phyloP scores from a whole-genome alignment of 1,140 invertebrate genomes.

The Thalassaphorura encarpata region DNA sequence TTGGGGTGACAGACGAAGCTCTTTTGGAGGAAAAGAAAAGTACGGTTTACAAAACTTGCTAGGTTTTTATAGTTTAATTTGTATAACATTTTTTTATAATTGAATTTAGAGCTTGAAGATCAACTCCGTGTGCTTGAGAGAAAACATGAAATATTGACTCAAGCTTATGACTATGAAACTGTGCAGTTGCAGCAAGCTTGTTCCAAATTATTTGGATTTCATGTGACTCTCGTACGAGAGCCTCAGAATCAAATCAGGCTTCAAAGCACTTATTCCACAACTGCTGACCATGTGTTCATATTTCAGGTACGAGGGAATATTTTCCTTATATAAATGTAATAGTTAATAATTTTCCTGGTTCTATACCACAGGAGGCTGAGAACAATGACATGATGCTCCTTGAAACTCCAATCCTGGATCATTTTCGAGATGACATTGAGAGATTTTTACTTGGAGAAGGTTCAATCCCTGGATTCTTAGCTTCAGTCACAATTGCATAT shows the following conservation, averaged over 20 bases:
- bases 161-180: conserved; percentile 31
- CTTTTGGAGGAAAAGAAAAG: conserved; percentile 17
- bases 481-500: conserved; percentile 25
- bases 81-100: neutral
- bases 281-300: conserved; percentile 21
- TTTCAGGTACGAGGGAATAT: conserved; percentile 30
- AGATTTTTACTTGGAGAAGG: conserved; percentile 18
- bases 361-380: conserved; percentile 22
- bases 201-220: conserved; percentile 22
- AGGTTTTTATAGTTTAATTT: neutral
- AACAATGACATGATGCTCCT: conserved; percentile 28
- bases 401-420: conserved; percentile 26
- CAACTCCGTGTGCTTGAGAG: conserved; percentile 17
- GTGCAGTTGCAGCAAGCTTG: conserved; percentile 19
- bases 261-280: conserved; percentile 18
- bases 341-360: no score
- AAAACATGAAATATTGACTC: conserved; percentile 23
- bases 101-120: conserved; percentile 23
- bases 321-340: no score
- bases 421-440: conserved; percentile 29
- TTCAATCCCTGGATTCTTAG: conserved; percentile 25
- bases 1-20: neutral
- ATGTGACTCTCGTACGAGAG: conserved; percentile 23
- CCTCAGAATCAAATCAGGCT: conserved; percentile 22
- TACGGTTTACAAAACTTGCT: neutral